Conservation (phyloP, 2,113 vertebrate genomes). For the Australoheros scitulus region DNA sequence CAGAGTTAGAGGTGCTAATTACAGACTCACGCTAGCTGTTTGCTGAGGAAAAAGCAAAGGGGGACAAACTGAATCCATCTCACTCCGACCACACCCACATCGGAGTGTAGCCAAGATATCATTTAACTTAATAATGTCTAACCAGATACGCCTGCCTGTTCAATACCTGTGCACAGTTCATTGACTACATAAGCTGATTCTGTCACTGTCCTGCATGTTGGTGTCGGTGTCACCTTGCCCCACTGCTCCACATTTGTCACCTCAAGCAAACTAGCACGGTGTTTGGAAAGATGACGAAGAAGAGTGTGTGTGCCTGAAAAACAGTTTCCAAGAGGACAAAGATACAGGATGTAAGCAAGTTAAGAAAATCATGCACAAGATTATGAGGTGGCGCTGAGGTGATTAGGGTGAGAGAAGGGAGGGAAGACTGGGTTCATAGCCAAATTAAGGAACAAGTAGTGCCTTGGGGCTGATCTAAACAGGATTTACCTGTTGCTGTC, state of each 20-base stretch:
- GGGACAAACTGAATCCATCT: not conserved
- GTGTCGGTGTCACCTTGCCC: conserved; percentile 49
- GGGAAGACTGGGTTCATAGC: conserved; percentile 24
- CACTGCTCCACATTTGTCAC: conserved; percentile 22
- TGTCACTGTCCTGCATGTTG: not conserved
- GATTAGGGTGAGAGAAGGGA: conserved; percentile 51
- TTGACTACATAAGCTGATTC: not conserved
- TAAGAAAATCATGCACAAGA: conserved; percentile 28
- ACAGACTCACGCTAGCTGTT: conserved; percentile 49
- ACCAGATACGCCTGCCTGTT: not conserved
- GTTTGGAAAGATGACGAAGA: not conserved
- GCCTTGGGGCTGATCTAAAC: conserved; percentile 72
- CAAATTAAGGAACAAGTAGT: conserved; percentile 59
- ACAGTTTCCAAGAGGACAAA: not conserved
- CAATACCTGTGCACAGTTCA: conserved; percentile 1
- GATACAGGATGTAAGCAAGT: conserved; percentile 7
- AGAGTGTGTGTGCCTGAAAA: not conserved
- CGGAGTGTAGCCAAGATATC: not conserved
- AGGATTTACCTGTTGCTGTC: conserved; percentile 78
- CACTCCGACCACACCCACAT: not conserved
- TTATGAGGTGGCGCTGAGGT: conserved; percentile 44
- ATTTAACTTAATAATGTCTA: not conserved
- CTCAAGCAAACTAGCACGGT: not conserved
- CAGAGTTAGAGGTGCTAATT: conserved; percentile 70
- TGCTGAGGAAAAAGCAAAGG: not conserved